Percentiles rank a stretch among this genome's conserved stretches.
These are phyloP conservation scores for Crematogaster levior DNA, from an alignment of 2,888 invertebrate species.

Conservation along the genomic window DNA sequence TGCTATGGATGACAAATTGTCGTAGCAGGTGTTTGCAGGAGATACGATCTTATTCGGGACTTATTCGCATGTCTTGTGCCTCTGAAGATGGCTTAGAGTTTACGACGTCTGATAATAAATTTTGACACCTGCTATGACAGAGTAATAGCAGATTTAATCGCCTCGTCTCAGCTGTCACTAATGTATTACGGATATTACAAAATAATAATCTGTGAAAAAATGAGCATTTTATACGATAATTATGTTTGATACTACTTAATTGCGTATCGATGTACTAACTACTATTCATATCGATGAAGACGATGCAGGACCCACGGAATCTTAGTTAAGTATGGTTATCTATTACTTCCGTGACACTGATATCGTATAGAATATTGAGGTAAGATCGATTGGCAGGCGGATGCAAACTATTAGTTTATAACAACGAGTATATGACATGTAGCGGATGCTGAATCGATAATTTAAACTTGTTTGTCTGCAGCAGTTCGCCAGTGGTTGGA, in stretches of 20 bases:
- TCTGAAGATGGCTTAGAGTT: constrained; percentile 58
- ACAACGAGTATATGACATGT: constrained; percentile 35
- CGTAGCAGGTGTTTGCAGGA: constrained; percentile 75
- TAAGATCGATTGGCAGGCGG: constrained; percentile 29
- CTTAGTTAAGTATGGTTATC: background rate
- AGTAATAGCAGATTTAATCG: constrained; percentile 30
- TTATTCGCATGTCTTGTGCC: constrained; percentile 70
- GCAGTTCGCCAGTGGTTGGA: constrained; percentile 36
- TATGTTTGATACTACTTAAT: background rate
- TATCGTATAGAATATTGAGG: constrained; percentile 21
- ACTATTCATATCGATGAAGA: background rate
- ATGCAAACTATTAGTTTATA: constrained; percentile 41
- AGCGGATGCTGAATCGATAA: constrained; percentile 46
- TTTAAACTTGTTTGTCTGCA: constrained; percentile 50
- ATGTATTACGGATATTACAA: background rate
- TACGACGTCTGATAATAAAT: constrained; percentile 65
- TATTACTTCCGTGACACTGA: constrained; percentile 32
- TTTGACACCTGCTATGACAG: constrained; percentile 21
- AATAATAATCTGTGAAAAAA: background rate
- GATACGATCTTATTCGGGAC: constrained; percentile 71
- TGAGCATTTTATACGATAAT: constrained; percentile 18
- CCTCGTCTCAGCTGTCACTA: background rate
- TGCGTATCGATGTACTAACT: too few species aligned
- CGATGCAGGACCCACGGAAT: background rate
- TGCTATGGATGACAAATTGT: constrained; percentile 77